Base-by-base conservation (phyloP, 2,888 invertebrate genomes). In the Arge pagana region DNA sequence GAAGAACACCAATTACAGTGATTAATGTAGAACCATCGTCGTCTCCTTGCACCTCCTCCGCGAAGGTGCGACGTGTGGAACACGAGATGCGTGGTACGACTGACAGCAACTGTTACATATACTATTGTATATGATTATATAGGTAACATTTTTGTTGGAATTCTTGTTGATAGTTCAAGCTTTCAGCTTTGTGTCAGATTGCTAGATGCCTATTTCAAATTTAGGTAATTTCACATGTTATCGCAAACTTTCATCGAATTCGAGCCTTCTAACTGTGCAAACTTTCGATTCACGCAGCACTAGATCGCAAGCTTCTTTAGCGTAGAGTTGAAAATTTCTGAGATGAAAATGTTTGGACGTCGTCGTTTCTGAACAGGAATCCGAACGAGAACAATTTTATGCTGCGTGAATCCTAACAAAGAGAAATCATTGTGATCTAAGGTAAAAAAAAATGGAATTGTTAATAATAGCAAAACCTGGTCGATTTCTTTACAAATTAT, bases 1-100 rank as follows among this genome's bases (percentile, higher is more conserved):
- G 75, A 68, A 64, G 69, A 76, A 76, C 76, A 76, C 76, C 76
- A 76, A 76, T 76, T 68, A 72, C 70, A 70, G 73, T 73, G 71
- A 74, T 71, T 72, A 71, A 67, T 63, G 66, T 67, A 65, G 63
- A 62, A 60, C 65, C 67, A 67, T 60, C 43, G 62, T 62, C 52
- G 61, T 62, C 57, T 60, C 62, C 60, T 55, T 50, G 54, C 52
- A 63, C 58, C 51, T 56, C 51, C 18, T 40, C 16, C n/a, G n/a
- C n/a, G n/a, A n/a, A n/a, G n/a, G n/a, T n/a, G 52, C n/a, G 53
- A 51, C 50, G 59, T 56, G 53, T 56, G 60, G 59, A 45, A 21
- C 52, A 19, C 57, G 59, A 54, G 59, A 60, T 66, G 58, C 64
- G 55, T 71, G 72, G 70, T 64, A 70, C 58, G 71, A 74, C 73